Conservation (phyloP, 1,140 invertebrate species). For the Bombyx mori region ASM3026992v2 NC_085127.1:11537001-11537500, state of each 20-base stretch:
- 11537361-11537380: conserved; percentile 5
- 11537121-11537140: too few species aligned
- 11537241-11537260: conserved; percentile 32
- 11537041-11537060: too few species aligned
- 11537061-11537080: too few species aligned
- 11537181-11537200: too few species aligned
- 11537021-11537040: too few species aligned
- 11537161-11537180: too few species aligned
- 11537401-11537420: neutral
- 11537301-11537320: conserved; percentile 59
- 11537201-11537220: neutral
- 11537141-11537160: too few species aligned
- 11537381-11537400: too few species aligned
- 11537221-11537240: conserved; percentile 30
- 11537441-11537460: conserved; percentile 51
- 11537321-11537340: conserved; percentile 49
- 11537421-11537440: conserved; percentile 22
- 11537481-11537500: conserved; percentile 64
- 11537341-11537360: conserved; percentile 24
- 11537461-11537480: conserved; percentile 65
- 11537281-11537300: conserved; percentile 56
- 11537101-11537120: too few species aligned
- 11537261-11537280: conserved; percentile 59
- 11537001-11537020: too few species aligned
- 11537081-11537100: too few species aligned